Base-by-base conservation (phyloP, 2,113 vertebrate genomes). In the Dipodomys spectabilis region DNA sequence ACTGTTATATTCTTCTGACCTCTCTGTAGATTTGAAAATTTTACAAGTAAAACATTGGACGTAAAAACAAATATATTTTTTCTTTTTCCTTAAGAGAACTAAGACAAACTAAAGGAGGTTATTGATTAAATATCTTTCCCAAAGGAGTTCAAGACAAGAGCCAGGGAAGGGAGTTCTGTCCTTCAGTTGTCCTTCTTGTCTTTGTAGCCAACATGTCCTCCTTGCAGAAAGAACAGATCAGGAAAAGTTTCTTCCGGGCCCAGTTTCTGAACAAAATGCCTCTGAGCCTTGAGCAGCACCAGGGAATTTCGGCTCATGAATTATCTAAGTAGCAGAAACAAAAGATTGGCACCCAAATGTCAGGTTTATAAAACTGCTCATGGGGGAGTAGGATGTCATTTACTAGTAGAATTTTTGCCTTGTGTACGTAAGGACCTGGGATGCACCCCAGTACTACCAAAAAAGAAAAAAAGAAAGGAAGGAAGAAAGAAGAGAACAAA, bases 101-200 rank as follows among this genome's bases (percentile, higher is more conserved):
- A 84, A 95, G 87, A 86, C 57, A 81, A 35, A 86, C 60, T 60
- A 67, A 91, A 81, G 84, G 77, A 94, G 92, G 57, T 1, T n/a
- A 0, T 64, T 89, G 78, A 69, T 74, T 84, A 71, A 91, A 32
- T 71, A 39, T 57, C 30, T 75, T 83, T 87, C 74, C 74, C 64
- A 39, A 62, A 53, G 78, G 12, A 79, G 79, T 60, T 44, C 11
- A 53, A 18, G 30, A 49, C 19, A 62, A 75, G 79, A 84, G 35
- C 49, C 49, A 2, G 25, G 92, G 9, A 57, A 35, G n/a, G 35
- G 53, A 73, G 78, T 64, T 35, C 9, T 79, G 57, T 23, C 86
- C 44, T 22, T 82, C 45, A 22, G 6, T 22, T 67, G 39, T 68
- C 27, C 16, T 90, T 44, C 30, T 72, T 30, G 8, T 32, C 19